Conservation (phyloP, 2,113 vertebrate genomes). For the Bos indicus region DNA sequence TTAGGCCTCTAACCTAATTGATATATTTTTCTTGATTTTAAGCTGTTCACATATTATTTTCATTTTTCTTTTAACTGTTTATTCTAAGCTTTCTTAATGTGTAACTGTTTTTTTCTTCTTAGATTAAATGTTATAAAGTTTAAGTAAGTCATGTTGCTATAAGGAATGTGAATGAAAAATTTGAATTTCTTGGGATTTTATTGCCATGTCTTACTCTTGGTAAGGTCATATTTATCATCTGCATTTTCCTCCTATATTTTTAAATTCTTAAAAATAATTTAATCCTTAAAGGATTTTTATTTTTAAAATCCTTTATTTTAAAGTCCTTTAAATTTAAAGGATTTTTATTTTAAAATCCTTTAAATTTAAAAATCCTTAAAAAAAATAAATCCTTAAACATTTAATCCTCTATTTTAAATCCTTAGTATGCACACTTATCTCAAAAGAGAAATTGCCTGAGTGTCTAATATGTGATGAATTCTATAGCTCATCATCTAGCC, state of each 20-base stretch:
- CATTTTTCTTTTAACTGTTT: neutral
- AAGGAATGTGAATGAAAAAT: neutral
- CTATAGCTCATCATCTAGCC: neutral
- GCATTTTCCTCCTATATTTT: neutral
- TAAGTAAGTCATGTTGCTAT: neutral
- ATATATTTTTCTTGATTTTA: neutral
- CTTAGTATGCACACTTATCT: neutral
- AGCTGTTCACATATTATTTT: neutral
- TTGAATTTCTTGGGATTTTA: neutral
- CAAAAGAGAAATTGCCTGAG: neutral
- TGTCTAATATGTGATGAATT: neutral
- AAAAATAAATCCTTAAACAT: neutral
- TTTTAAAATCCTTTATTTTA: neutral
- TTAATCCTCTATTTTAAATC: neutral
- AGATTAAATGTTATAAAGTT: neutral
- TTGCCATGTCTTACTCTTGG: neutral
- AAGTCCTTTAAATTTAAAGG: too few species aligned
- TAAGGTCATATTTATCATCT: neutral
- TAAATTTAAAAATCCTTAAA: neutral
- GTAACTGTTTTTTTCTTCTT: neutral
- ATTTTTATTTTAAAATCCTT: too few species aligned
- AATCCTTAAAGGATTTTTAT: too few species aligned
- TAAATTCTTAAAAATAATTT: too few species aligned
- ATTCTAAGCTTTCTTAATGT: neutral
- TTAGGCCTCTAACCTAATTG: neutral